Evolutionary conservation across 2,888 invertebrate species (phyloP), one percentile per base, ranked within the genome.

Genomic region (Arctia plantaginis): DNA sequence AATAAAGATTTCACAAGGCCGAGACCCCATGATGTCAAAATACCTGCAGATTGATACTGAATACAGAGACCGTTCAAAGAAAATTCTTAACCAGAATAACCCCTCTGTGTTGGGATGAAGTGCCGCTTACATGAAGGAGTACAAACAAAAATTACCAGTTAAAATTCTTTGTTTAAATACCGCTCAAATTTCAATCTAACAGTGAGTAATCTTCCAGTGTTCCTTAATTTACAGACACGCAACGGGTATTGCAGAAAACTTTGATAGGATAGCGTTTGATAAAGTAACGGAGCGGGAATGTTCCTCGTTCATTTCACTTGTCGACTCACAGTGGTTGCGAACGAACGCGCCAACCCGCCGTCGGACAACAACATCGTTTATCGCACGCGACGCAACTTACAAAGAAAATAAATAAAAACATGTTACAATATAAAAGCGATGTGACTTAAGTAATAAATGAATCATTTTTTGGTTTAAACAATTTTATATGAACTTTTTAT

Each of bases 291-390:
- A 77, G 85, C 83, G 87, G 91, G 91, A 91, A 79, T 85, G 87
- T 83, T 88, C 87, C 87, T 86, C 86, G 87, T 81, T 80, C 85
- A 85, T 87, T 89, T 90, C 94, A 94, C 89, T 94, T 91, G 90
- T 88, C 89, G 87, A 88, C 85, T 85, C 87, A 89, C 85, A 85
- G 89, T 84, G 87, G 87, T 75, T 76, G 85, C 67, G 92, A 87
- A 80, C 89, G 91, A 87, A 86, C 91, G 93, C 88, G 88, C 73
- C 71, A 55, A 59, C 70, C 44, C 59, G 66, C 44, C 39, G 68
- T 35, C 71, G 33, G 87, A 84, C 85, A 82, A 69, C 68, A 85
- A 78, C 82, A 76, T 76, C 80, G 80, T 69, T 66, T 41, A 76
- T 76, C 80, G 78, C 84, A 86, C 85, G 84, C 81, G 80, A 81